phyloP scores from a whole-genome alignment of 1,140 invertebrate species.

The Streblospio benedicti region DNA sequence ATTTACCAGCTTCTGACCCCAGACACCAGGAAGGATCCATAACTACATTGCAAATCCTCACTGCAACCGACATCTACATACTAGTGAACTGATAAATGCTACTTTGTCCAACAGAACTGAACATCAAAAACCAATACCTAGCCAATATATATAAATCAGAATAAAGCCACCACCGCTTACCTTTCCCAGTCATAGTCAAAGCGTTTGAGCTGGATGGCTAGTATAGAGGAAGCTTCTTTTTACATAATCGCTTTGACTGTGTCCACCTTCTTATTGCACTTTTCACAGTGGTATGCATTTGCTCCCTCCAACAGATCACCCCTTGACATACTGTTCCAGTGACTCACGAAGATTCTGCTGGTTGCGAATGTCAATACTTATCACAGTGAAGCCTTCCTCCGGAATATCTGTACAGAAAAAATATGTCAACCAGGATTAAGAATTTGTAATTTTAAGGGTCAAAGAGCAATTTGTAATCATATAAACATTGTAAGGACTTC shows the following conservation, averaged over 20 bases:
- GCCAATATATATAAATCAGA: no score
- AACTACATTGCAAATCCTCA: no score
- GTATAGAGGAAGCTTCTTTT: conserved; percentile 88
- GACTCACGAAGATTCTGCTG: conserved; percentile 94
- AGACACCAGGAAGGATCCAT: no score
- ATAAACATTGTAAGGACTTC: not conserved
- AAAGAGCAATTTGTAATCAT: no score
- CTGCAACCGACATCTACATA: no score
- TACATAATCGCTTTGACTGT: conserved; percentile 94
- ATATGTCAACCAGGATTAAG: no score
- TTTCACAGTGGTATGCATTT: conserved; percentile 98
- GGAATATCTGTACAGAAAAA: conserved; percentile 55
- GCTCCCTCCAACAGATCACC: conserved; percentile 95
- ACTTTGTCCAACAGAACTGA: no score
- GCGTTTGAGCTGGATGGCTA: conserved; percentile 94
- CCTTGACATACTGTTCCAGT: conserved; percentile 97
- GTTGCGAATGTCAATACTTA: conserved; percentile 95
- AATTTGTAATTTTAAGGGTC: no score
- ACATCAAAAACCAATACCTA: no score
- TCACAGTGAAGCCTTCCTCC: conserved; percentile 95
- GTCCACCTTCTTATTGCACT: conserved; percentile 98
- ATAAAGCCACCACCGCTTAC: no score
- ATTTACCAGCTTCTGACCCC: no score
- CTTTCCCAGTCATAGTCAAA: conserved; percentile 99
- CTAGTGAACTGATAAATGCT: no score